phyloP scores from a whole-genome alignment of 2,888 invertebrate species.

The Hipparchia semele region DNA sequence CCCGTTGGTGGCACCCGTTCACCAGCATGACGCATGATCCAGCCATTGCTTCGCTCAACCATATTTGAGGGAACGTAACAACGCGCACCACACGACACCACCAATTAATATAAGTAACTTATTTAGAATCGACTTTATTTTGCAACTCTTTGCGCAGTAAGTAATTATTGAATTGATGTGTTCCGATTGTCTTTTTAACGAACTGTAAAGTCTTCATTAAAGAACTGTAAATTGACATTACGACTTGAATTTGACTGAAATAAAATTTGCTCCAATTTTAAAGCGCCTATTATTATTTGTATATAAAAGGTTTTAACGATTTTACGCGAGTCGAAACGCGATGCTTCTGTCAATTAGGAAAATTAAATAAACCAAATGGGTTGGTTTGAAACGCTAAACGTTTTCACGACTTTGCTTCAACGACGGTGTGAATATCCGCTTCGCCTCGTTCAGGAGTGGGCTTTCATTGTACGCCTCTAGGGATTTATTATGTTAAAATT shows the following conservation, averaged over 20 bases:
- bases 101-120: no score
- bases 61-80: no score
- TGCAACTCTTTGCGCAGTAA: no score
- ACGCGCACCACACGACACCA: no score
- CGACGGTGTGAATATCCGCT: background rate
- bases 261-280: background rate
- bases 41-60: no score
- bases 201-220: background rate
- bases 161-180: no score
- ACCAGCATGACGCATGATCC: no score
- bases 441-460: background rate
- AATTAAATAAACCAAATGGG: conserved; percentile 69
- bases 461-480: background rate
- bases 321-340: conserved; percentile 45
- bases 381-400: conserved; percentile 37
- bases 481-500: background rate
- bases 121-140: no score
- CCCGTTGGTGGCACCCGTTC: no score
- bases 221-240: background rate
- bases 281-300: background rate
- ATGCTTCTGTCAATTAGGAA: conserved; percentile 69
- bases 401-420: background rate
- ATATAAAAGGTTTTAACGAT: conserved; percentile 1
- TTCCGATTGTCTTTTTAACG: no score
- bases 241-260: background rate